Percentiles rank a stretch among this genome's conserved stretches.
Conservation (phyloP, 1,140 invertebrate genomes). For the Oncopodura yosiiana region DNA sequence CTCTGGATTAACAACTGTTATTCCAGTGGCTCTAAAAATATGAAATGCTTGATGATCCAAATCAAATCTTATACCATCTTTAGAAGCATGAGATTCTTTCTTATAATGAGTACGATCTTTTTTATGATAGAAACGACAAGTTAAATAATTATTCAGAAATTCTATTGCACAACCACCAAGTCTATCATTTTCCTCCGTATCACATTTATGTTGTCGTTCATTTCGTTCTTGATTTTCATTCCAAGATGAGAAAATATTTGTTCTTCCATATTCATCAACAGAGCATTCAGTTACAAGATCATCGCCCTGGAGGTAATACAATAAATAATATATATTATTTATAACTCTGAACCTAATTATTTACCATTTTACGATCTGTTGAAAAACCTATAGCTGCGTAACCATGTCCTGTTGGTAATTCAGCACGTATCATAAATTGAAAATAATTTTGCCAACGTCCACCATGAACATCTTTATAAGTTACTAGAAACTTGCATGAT, state of each 20-base stretch:
- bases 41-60: too few relatives aligned
- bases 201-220: too few relatives aligned
- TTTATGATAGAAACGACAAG: not conserved
- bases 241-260: slow-evolving; percentile 7
- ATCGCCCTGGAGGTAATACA: not conserved
- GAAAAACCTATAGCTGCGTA: slow-evolving; percentile 12
- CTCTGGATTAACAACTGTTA: too few relatives aligned
- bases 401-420: not conserved
- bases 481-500: not conserved
- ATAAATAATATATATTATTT: not conserved
- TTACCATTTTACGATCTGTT: slow-evolving; percentile 1
- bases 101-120: too few relatives aligned
- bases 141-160: not conserved
- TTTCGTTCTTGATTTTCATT: too few relatives aligned
- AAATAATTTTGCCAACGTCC: not conserved
- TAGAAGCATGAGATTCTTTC: too few relatives aligned
- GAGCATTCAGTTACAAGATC: slow-evolving; percentile 8
- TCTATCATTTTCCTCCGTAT: too few relatives aligned
- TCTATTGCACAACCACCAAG: too few relatives aligned
- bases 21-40: too few relatives aligned
- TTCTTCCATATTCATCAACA: not conserved
- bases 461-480: not conserved
- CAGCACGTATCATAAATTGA: not conserved
- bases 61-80: too few relatives aligned
- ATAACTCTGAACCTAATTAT: not conserved